These are phyloP conservation scores for Drosophila seclusa DNA, from an alignment of 2,888 invertebrate genomes.

Conservation along the genomic window DNA sequence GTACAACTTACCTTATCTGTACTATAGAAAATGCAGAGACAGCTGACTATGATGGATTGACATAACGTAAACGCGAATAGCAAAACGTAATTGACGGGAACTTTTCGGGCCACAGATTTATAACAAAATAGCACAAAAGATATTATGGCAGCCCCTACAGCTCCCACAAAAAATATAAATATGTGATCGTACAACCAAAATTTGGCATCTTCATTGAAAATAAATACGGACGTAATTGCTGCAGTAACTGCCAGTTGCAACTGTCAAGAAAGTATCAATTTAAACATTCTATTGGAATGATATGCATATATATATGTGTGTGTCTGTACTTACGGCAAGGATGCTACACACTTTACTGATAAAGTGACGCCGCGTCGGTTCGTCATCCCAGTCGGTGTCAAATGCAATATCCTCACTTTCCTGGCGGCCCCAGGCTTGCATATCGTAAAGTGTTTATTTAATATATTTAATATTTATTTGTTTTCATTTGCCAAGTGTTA, in stretches of 20 bases:
- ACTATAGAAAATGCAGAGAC: accelerated
- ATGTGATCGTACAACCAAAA: accelerated
- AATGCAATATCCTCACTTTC: background rate
- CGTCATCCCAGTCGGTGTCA: constrained; percentile 19
- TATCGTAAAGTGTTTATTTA: background rate
- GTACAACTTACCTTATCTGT: constrained; percentile 13
- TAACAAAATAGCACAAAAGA: constrained; percentile 17
- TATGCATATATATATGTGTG: background rate
- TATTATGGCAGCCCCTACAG: background rate
- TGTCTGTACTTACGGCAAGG: constrained; percentile 31
- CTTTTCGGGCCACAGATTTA: constrained; percentile 1
- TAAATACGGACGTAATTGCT: background rate
- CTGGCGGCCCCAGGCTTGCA: background rate
- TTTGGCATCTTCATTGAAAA: background rate
- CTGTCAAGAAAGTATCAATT: background rate
- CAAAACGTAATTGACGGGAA: constrained; percentile 45
- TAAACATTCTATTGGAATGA: no score
- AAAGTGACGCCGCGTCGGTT: constrained; percentile 17
- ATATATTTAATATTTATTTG: background rate
- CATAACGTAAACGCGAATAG: constrained; percentile 19
- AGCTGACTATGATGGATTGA: constrained; percentile 9
- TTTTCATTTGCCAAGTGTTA: background rate
- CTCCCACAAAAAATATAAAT: constrained; percentile 2
- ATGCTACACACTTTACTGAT: constrained; percentile 39
- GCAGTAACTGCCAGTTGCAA: constrained; percentile 27